phyloP scores from a whole-genome alignment of 2,113 vertebrate species.

The Cephalopholis sonnerati region DNA sequence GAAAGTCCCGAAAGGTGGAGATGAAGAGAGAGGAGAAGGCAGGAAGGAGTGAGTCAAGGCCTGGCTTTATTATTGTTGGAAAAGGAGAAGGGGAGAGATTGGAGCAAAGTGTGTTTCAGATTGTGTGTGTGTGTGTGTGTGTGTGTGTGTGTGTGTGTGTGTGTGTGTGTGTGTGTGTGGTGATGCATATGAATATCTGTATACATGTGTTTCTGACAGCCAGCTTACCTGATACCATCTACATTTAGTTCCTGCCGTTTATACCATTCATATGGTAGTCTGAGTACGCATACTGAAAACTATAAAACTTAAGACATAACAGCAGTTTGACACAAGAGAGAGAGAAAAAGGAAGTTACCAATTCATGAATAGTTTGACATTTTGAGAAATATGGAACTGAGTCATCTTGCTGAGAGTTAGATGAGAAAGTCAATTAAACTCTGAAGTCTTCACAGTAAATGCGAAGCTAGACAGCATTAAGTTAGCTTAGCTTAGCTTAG shows the following conservation, averaged over 20 bases:
- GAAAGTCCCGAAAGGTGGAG: conserved; percentile 69
- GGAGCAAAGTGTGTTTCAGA: conserved; percentile 25
- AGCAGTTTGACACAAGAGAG: neutral
- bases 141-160: too few relatives aligned
- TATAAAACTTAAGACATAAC: neutral
- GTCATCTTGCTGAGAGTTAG: neutral
- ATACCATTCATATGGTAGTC: conserved; percentile 5
- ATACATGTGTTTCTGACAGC: neutral
- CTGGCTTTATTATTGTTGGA: conserved; percentile 68
- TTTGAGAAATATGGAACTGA: too few relatives aligned
- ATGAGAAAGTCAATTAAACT: neutral
- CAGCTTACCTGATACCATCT: conserved; percentile 13
- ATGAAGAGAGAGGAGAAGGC: conserved; percentile 51
- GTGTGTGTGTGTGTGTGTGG: conserved; percentile 7
- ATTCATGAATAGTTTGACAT: too few relatives aligned
- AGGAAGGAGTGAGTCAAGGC: conserved; percentile 66
- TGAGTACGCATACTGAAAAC: neutral
- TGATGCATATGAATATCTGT: conserved; percentile 7
- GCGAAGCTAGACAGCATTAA: neutral
- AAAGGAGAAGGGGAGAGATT: conserved; percentile 30
- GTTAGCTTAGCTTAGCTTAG: too few relatives aligned
- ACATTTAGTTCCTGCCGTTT: neutral
- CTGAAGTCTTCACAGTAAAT: neutral
- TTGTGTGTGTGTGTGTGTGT: conserved; percentile 10
- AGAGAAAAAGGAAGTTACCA: neutral